phyloP scores from a whole-genome alignment of 2,888 invertebrate genomes.

The Drosophila rubida region DNA sequence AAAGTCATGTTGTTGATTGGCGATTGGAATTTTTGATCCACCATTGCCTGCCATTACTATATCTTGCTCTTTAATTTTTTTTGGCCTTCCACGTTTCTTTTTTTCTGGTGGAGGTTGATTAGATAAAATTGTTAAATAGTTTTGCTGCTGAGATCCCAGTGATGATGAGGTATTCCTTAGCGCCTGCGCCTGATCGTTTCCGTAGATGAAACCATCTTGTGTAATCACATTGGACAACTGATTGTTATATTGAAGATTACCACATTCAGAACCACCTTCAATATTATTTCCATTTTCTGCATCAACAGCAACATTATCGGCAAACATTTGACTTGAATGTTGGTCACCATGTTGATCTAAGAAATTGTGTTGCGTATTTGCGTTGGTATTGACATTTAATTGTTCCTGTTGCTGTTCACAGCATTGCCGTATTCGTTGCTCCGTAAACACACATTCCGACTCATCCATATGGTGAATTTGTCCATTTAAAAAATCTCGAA shows the following conservation, averaged over 20 bases:
- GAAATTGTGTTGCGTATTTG: neutral
- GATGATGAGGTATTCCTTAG: constrained; percentile 17
- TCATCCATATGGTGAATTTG: constrained; percentile 93
- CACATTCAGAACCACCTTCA: constrained; percentile 18
- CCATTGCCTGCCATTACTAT: constrained; percentile 86
- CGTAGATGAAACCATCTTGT: constrained; percentile 32
- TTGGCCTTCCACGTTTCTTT: constrained; percentile 95
- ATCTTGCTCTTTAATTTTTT: constrained; percentile 86
- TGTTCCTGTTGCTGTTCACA: constrained; percentile 87
- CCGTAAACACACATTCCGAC: constrained; percentile 93
- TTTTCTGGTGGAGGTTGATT: constrained; percentile 87
- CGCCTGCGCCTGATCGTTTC: constrained; percentile 36
- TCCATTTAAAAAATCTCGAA: constrained; percentile 97
- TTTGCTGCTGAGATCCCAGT: constrained; percentile 34
- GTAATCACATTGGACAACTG: constrained; percentile 10
- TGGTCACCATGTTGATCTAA: constrained; percentile 21
- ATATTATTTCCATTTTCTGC: constrained; percentile 18
- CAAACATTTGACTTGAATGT: constrained; percentile 34
- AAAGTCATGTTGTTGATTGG: constrained; percentile 82
- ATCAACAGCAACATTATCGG: constrained; percentile 23
- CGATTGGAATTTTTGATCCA: constrained; percentile 82
- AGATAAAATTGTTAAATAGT: constrained; percentile 52
- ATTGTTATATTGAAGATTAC: constrained; percentile 33
- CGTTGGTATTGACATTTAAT: constrained; percentile 12
- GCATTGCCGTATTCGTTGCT: constrained; percentile 88